A percentile compares a stretch with the other conserved stretches of the same genome.
Evolutionary conservation across 2,888 invertebrate genomes (phyloP).

Genomic region (Exephanes ischioxanthus): DNA sequence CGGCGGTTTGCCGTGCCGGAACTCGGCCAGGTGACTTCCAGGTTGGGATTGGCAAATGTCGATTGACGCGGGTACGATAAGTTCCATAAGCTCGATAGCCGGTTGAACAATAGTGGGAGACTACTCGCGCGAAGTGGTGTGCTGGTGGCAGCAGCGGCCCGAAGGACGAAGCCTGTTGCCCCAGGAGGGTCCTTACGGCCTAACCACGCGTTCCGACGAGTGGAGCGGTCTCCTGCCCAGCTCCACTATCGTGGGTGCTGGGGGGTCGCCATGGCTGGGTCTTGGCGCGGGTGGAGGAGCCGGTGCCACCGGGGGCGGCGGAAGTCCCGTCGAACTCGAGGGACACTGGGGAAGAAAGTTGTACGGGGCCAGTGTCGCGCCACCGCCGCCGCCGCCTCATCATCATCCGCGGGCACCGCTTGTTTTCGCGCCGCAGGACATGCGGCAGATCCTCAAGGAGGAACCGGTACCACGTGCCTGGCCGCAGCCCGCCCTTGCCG

Average conservation of each 20-base stretch:
- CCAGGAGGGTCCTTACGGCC: slow-evolving; percentile 81
- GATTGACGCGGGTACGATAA: slow-evolving; percentile 33
- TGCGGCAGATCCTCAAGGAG: slow-evolving; percentile 84
- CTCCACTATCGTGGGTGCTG: slow-evolving; percentile 85
- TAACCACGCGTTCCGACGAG: slow-evolving; percentile 85
- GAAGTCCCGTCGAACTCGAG: slow-evolving; percentile 83
- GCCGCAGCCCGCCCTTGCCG: slow-evolving; percentile 83
- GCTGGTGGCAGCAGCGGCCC: slow-evolving; percentile 64
- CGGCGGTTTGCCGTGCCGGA: background rate
- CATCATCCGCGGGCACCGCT: slow-evolving; percentile 83
- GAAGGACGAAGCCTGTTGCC: slow-evolving; percentile 79
- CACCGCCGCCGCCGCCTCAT: slow-evolving; percentile 83
- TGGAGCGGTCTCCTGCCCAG: slow-evolving; percentile 85
- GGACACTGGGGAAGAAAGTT: slow-evolving; percentile 84
- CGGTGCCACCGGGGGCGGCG: slow-evolving; percentile 81
- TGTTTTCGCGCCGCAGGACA: slow-evolving; percentile 84
- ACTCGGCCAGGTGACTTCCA: background rate
- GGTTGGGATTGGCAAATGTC: slow-evolving; percentile 53
- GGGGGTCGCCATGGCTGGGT: slow-evolving; percentile 84
- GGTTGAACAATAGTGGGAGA: slow-evolving; percentile 64
- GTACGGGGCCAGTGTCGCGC: slow-evolving; percentile 83
- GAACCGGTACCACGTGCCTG: slow-evolving; percentile 84
- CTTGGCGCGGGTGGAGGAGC: slow-evolving; percentile 83
- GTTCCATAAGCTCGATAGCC: slow-evolving; percentile 45
- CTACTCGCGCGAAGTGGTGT: slow-evolving; percentile 61